Evolutionary conservation across 1,140 invertebrate species (phyloP).

Genomic region (Drosophila triauraria): DNA sequence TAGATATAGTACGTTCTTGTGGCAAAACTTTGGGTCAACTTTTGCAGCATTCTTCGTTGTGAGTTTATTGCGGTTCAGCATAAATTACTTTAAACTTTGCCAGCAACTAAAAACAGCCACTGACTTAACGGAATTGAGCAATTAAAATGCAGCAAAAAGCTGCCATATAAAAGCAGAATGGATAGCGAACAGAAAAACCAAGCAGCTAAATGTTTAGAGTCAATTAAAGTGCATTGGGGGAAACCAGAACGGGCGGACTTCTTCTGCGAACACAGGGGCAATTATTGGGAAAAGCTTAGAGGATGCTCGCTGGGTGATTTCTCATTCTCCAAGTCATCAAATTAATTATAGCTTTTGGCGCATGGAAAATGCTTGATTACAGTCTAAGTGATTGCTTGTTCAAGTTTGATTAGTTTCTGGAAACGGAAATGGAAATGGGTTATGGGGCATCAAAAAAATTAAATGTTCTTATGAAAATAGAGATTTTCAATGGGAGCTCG

Average conservation of each 20-base stretch:
- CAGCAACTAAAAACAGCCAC: slow-evolving; percentile 54
- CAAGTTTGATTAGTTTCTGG: not conserved
- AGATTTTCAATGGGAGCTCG: not conserved
- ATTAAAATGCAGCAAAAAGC: slow-evolving; percentile 67
- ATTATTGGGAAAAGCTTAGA: slow-evolving; percentile 10
- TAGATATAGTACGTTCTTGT: slow-evolving; percentile 40
- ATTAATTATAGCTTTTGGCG: slow-evolving; percentile 17
- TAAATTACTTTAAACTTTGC: slow-evolving; percentile 76
- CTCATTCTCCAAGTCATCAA: slow-evolving; percentile 12
- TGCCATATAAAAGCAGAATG: slow-evolving; percentile 17
- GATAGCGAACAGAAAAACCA: slow-evolving; percentile 20
- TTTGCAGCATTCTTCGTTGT: slow-evolving; percentile 33
- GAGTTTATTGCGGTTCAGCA: slow-evolving; percentile 66
- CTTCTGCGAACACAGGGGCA: not conserved
- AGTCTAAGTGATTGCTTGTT: not conserved
- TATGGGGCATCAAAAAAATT: not conserved
- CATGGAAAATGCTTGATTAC: slow-evolving; percentile 6
- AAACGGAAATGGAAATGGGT: not conserved
- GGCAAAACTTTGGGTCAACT: slow-evolving; percentile 70
- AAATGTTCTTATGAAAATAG: not conserved
- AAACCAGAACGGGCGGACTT: not conserved
- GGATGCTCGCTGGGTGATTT: not conserved
- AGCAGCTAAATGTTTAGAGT: slow-evolving; percentile 78
- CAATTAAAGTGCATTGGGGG: slow-evolving; percentile 57
- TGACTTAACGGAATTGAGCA: slow-evolving; percentile 59